Base-by-base conservation (phyloP, 2,888 invertebrate genomes). In the Phengaris alcon region DNA sequence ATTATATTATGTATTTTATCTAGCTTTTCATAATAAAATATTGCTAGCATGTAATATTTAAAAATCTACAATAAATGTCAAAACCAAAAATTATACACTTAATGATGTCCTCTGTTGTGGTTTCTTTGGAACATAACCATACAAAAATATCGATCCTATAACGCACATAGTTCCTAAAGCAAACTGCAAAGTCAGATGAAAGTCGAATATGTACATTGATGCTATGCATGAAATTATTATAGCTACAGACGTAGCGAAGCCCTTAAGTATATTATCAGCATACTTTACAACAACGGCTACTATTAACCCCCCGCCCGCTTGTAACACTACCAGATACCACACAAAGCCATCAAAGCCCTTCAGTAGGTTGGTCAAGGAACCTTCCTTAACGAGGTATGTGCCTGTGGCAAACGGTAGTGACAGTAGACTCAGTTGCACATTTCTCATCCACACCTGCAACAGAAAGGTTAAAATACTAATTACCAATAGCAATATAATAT, bases 261-360 rank as follows among this genome's bases (percentile, higher is more conserved):
- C 99, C 92, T 98, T 99, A 7, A 99, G 94, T 84, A 99, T 99
- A 90, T 99, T 99, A 89, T 99, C 99, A 0, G 99, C 99, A 88
- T 99, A 99, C 94, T 99, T 99, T 51, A 99, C 99, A 3, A 99
- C 99, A 80, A 99, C 96, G 0, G 99, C 99, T 8, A 99, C 99
- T 75, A 99, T 96, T 3, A 99, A 95, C 6, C 99, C 99, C 0
- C 99, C 99, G 22, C 97, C 96, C 0, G 99, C 99, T 93, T 99
- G 99, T 73, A 98, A 90, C 44, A 97, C 86, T 5, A 99, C 96
- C 75, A 99, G 94, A 84, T 98, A 99, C 95, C 94, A 96, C 80
- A 98, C 95, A 85, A 99, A 98, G 70, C 93, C 88, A 86, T 97
- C 97, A 83, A 97, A 97, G 0, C 97, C 97, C 80, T 84, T 86